Evolutionary conservation across 2,888 invertebrate genomes (phyloP).

Genomic region (Nymphalis polychloros): DNA sequence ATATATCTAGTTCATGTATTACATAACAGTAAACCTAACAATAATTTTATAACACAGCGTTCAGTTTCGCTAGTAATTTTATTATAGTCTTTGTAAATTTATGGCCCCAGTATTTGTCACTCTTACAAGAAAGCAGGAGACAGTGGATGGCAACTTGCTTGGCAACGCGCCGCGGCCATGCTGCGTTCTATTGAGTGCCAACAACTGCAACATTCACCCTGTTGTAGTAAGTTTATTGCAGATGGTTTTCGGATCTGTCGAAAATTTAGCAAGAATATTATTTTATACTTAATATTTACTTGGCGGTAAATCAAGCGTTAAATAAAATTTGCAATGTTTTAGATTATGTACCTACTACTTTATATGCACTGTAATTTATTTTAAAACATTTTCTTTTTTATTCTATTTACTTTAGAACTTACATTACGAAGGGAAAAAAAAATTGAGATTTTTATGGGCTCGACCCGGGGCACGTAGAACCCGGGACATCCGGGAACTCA

Average conservation of each 20-base stretch:
- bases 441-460: too few species aligned
- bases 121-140: conserved; percentile 39
- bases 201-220: conserved; percentile 43
- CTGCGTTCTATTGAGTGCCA: conserved; percentile 43
- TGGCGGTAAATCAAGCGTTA: too few species aligned
- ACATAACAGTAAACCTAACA: background rate
- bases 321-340: too few species aligned
- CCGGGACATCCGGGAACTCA: too few species aligned
- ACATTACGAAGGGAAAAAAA: too few species aligned
- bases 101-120: conserved; percentile 38
- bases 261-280: conserved; percentile 23
- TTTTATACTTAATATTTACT: background rate
- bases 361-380: too few species aligned
- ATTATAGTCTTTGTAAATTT: conserved; percentile 32
- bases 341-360: too few species aligned
- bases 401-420: too few species aligned
- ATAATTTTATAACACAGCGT: background rate
- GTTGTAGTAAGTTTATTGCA: conserved; percentile 39
- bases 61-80: conserved; percentile 16
- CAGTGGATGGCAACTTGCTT: conserved; percentile 40
- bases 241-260: conserved; percentile 29
- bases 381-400: too few species aligned
- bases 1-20: background rate
- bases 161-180: conserved; percentile 43
- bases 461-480: too few species aligned